These are phyloP conservation scores for Phortica magna DNA, from an alignment of 2,888 invertebrate species.

Conservation along the genomic window DNA sequence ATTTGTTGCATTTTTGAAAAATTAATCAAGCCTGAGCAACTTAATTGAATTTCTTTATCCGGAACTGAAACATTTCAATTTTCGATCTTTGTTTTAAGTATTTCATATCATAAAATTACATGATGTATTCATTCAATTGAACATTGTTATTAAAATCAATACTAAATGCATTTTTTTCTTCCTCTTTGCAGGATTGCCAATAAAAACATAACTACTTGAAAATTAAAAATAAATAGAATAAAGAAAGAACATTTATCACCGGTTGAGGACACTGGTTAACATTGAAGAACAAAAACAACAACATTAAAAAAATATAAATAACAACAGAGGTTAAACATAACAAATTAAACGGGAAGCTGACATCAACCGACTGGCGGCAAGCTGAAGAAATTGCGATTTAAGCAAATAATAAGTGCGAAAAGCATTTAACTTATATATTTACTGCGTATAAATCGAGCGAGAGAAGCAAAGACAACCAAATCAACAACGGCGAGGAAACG, in stretches of 20 bases:
- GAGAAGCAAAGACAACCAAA: conserved; percentile 32
- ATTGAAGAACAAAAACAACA: conserved; percentile 37
- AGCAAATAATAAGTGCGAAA: conserved; percentile 49
- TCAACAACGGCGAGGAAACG: conserved; percentile 55
- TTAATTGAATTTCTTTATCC: too few relatives aligned
- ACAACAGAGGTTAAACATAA: conserved; percentile 25
- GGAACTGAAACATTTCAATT: too few relatives aligned
- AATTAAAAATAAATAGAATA: conserved; percentile 42
- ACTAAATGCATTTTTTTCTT: conserved; percentile 41
- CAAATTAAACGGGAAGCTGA: conserved; percentile 27
- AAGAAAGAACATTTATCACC: conserved; percentile 49
- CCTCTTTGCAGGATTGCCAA: conserved; percentile 41
- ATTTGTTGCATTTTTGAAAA: too few relatives aligned
- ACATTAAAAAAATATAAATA: conserved; percentile 23
- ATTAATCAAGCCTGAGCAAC: too few relatives aligned
- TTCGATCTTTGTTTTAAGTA: not conserved
- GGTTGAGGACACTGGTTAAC: conserved; percentile 21
- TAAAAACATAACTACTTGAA: conserved; percentile 42
- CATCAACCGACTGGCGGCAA: conserved; percentile 42
- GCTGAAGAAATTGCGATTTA: conserved; percentile 60
- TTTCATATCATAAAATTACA: not conserved
- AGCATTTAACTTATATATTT: conserved; percentile 38
- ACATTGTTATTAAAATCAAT: not conserved
- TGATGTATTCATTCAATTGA: too few relatives aligned
- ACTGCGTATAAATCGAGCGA: conserved; percentile 34